Percentiles rank a stretch among this genome's conserved stretches.
Conservation (phyloP, 2,888 invertebrate genomes). For the Ashinkailepas kermadecensis region DNA sequence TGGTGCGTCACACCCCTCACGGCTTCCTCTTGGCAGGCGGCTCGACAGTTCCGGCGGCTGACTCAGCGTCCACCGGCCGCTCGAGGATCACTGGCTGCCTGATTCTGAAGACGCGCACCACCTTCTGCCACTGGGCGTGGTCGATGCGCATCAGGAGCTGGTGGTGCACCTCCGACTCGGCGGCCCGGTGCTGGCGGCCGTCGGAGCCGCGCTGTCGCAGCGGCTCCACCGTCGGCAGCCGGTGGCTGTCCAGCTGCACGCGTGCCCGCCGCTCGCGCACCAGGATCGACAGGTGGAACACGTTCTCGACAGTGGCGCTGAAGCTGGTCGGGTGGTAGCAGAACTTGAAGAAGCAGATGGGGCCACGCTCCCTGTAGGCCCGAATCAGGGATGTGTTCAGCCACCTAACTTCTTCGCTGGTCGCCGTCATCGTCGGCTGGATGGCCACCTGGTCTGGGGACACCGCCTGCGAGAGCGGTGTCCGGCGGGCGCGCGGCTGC, state of each 20-base stretch:
- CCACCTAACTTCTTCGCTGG: neutral
- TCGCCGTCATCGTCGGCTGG: neutral
- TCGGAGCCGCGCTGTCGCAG: conserved; percentile 24
- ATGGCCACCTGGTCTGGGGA: neutral
- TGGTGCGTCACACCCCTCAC: too few relatives aligned
- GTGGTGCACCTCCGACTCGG: neutral
- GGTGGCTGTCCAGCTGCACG: neutral
- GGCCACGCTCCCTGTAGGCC: too few relatives aligned
- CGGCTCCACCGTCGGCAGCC: conserved; percentile 30
- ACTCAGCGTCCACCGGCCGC: neutral
- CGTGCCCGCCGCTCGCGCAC: neutral
- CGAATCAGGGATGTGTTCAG: neutral
- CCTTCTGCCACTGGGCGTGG: neutral
- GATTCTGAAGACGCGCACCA: neutral
- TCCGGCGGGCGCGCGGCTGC: neutral
- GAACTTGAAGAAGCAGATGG: conserved; percentile 3
- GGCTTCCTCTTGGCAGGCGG: too few relatives aligned
- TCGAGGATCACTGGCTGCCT: neutral
- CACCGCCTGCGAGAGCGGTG: neutral
- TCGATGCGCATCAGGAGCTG: neutral
- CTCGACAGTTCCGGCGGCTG: neutral
- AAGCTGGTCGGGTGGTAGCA: conserved; percentile 10
- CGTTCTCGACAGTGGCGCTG: conserved; percentile 10
- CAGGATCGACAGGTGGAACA: conserved; percentile 2
- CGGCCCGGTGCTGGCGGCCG: conserved; percentile 26